Conservation (phyloP, 2,113 vertebrate genomes). For the Martes martes region DNA sequence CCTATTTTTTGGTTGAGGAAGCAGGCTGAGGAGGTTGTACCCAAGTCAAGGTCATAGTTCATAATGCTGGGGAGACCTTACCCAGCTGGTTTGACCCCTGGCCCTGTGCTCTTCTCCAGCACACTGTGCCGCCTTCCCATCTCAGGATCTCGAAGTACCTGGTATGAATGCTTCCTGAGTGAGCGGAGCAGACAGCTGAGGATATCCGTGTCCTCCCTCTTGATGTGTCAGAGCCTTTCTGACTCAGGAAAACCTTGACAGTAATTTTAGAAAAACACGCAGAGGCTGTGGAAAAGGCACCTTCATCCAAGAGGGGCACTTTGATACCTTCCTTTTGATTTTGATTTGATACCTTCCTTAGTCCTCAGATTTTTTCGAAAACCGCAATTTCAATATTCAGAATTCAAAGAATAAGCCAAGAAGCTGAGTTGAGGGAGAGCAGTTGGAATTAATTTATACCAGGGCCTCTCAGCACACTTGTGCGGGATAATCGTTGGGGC, state of each 20-base stretch:
- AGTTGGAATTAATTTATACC: neutral
- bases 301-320: neutral
- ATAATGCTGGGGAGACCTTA: neutral
- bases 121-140: neutral
- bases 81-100: neutral
- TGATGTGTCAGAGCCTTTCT: neutral
- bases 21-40: neutral
- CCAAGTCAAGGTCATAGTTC: neutral
- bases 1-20: neutral
- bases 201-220: neutral
- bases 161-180: neutral
- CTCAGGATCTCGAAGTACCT: neutral
- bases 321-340: neutral
- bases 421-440: neutral
- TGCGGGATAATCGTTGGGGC: neutral
- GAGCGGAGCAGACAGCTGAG: neutral
- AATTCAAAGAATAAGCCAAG: neutral
- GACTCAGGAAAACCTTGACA: neutral
- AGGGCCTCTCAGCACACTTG: neutral
- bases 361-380: neutral
- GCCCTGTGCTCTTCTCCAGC: neutral
- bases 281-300: neutral
- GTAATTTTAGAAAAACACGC: neutral
- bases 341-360: neutral
- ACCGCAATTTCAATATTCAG: neutral